Percentiles rank a stretch among this genome's conserved stretches.
Evolutionary conservation across 2,797 vertebrate species (phyloP).

Genomic region (Balearica regulorum): DNA sequence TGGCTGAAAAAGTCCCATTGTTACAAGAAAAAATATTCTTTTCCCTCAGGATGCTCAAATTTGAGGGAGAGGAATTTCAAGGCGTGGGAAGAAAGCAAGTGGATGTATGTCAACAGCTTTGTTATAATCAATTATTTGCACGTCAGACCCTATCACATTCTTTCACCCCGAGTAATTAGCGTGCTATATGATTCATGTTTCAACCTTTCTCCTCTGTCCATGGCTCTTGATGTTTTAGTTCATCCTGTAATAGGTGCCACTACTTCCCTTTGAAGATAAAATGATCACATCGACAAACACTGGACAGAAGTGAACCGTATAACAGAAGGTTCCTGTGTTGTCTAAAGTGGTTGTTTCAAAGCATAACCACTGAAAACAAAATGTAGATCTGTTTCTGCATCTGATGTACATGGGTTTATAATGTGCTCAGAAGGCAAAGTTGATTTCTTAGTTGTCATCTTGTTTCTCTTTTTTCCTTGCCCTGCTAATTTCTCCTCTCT

Average conservation of each 20-base stretch:
- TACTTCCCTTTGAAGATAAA: neutral
- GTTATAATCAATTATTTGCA: neutral
- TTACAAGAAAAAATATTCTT: neutral
- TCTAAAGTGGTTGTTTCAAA: neutral
- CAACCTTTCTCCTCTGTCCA: neutral
- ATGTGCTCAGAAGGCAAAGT: neutral
- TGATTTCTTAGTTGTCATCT: neutral
- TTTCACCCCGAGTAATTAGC: neutral
- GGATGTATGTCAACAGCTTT: neutral
- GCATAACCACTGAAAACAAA: neutral
- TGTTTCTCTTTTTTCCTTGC: neutral
- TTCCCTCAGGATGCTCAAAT: neutral
- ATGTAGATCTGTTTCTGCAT: neutral
- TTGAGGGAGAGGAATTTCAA: neutral
- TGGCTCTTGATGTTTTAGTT: neutral
- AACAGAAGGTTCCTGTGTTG: neutral
- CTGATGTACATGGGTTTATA: neutral
- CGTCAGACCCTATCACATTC: neutral
- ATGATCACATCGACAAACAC: neutral
- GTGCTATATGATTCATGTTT: neutral
- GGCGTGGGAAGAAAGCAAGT: neutral
- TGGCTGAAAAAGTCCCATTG: neutral
- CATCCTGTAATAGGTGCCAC: neutral
- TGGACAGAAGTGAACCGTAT: neutral
- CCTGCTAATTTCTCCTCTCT: fast-evolving